Evolutionary conservation across 2,888 invertebrate genomes (phyloP).

Genomic region (Coenonympha arcania): DNA sequence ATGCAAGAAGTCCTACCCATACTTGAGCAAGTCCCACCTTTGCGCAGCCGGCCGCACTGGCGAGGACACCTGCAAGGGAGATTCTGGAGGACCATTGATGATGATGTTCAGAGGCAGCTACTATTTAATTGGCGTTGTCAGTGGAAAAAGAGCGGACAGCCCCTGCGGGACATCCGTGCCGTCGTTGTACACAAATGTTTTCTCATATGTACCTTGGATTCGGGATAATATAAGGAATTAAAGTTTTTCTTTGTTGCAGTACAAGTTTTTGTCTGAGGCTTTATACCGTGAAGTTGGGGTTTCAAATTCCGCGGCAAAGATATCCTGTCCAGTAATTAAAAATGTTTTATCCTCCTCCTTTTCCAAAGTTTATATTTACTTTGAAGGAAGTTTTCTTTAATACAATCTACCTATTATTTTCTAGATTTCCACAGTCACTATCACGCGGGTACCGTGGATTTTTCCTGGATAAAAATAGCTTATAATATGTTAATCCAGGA

Average conservation of each 20-base stretch:
- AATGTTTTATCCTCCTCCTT: too few relatives aligned
- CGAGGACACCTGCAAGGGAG: conserved; percentile 65
- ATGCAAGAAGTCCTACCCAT: conserved; percentile 48
- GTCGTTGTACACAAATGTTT: conserved; percentile 62
- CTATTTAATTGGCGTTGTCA: conserved; percentile 59
- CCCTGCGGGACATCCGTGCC: conserved; percentile 62
- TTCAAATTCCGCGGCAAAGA: too few relatives aligned
- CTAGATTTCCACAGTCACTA: too few relatives aligned
- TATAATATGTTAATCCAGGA: too few relatives aligned
- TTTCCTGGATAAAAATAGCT: too few relatives aligned
- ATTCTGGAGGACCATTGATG: conserved; percentile 67
- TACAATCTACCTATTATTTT: too few relatives aligned
- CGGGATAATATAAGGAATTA: neutral
- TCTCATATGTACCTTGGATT: conserved; percentile 35
- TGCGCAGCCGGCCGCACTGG: conserved; percentile 60
- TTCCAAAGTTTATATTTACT: too few relatives aligned
- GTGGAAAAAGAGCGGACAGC: conserved; percentile 59
- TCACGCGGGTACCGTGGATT: too few relatives aligned
- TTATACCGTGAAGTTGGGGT: too few relatives aligned
- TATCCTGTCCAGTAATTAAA: too few relatives aligned
- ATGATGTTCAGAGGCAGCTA: conserved; percentile 52
- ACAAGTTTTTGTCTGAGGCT: neutral
- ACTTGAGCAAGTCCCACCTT: conserved; percentile 47
- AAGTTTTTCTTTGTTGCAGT: neutral
- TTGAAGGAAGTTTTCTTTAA: too few relatives aligned